Evolutionary conservation across 2,113 vertebrate genomes (phyloP).

Genomic region (Tetraodon nigroviridis): DNA sequence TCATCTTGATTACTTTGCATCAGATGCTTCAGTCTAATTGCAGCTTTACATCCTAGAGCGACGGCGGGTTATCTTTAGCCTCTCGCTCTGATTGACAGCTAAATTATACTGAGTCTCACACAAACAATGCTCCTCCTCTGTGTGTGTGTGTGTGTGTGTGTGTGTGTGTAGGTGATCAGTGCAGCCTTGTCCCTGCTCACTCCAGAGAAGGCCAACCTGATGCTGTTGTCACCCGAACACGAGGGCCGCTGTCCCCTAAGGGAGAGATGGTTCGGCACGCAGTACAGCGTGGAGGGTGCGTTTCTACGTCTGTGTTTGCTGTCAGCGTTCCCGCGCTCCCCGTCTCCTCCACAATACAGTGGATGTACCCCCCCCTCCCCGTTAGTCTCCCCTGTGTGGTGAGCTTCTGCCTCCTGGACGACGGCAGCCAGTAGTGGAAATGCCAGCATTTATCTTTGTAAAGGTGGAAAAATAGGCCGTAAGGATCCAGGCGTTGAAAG

Average conservation of each 20-base stretch:
- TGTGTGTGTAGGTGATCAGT: constrained; percentile 80
- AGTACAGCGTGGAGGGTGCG: constrained; percentile 89
- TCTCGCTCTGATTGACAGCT: constrained; percentile 34
- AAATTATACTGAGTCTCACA: constrained; percentile 7
- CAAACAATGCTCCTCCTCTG: constrained; percentile 19
- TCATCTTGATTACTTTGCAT: constrained; percentile 17
- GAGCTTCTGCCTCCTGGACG: constrained; percentile 32
- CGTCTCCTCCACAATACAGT: constrained; percentile 18
- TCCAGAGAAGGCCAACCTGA: constrained; percentile 88
- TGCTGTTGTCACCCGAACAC: constrained; percentile 90
- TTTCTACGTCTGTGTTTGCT: constrained; percentile 18
- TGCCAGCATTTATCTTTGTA: constrained; percentile 46
- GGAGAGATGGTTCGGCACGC: constrained; percentile 96
- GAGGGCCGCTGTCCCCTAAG: constrained; percentile 85
- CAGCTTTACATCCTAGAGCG: constrained; percentile 26
- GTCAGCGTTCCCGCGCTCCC: constrained; percentile 18
- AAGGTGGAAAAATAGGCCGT: constrained; percentile 10
- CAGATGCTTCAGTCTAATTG: constrained; percentile 26
- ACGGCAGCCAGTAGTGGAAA: constrained; percentile 73
- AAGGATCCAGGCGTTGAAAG: no score
- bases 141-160: constrained; percentile 29
- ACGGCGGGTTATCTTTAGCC: constrained; percentile 2
- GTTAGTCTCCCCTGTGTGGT: constrained; percentile 30
- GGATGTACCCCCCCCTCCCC: constrained; percentile 38
- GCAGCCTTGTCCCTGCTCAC: constrained; percentile 82